Evolutionary conservation across 2,113 vertebrate species (phyloP), one percentile per base, ranked within the genome.

Genomic region (Bufo bufo): DNA sequence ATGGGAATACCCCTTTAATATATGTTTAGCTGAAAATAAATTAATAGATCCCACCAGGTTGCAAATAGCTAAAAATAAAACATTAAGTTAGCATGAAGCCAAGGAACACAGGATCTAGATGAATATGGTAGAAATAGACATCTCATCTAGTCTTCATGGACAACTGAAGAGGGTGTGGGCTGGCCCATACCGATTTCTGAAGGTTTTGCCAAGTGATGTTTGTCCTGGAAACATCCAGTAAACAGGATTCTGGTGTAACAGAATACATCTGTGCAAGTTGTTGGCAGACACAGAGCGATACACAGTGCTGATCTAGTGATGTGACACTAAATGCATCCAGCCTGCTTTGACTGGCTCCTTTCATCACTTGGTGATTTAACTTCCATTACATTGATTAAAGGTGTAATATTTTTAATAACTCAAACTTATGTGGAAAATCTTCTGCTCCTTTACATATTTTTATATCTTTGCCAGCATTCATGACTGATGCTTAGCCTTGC

Each of bases 201-300:
- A 11, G n/a, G n/a, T 77, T 86, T 78, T 78, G 16, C 58, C 58
- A 86, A 78, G 59, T 20, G 75, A 63, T 86, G 75, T 86, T 86
- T 86, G 85, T 78, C 74, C 47, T 86, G 85, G 85, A 52, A 78
- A 78, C 85, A 43, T 58, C 49, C 74, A 65, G 45, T 77, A 86
- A 86, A 86, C 74, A 86, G 84, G 84, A 45, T 78, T 78, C 65
- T 78, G 43, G 10, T 78, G 45, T 78, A 78, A 78, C 74, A 52
- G 78, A 86, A 86, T 86, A 61, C 85, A 78, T 86, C 33, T 77
- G 85, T 65, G 61, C 59, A 86, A 86, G 58, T 23, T 33, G 33
- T 49, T 86, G 74, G 74, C 85, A 77, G 69, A 58, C n/a, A 16
- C 11, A 61, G 84, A 54, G 49, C 77, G 58, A 75, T 23, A 63